Evolutionary conservation across 2,797 vertebrate genomes (phyloP).

Genomic region (Paedocypris micromegethes): DNA sequence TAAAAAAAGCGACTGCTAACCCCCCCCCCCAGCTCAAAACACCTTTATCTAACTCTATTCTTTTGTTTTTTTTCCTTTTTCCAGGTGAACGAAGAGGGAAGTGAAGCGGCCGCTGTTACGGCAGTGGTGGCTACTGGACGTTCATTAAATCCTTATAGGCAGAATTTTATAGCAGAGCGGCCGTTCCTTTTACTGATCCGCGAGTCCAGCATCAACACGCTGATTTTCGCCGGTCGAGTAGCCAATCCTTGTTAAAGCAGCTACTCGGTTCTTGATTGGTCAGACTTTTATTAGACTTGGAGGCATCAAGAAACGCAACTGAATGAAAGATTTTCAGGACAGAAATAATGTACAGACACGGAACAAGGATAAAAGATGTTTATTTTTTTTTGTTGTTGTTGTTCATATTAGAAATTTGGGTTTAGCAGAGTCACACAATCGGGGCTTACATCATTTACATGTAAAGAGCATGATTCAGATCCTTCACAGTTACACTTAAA

Average conservation of each 20-base stretch:
- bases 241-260: conserved; percentile 71
- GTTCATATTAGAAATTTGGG: conserved; percentile 50
- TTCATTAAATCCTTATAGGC: conserved; percentile 71
- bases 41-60: too few relatives aligned
- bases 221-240: conserved; percentile 87
- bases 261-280: conserved; percentile 20
- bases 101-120: conserved; percentile 79
- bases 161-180: conserved; percentile 76
- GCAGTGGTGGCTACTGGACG: conserved; percentile 71
- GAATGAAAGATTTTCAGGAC: neutral
- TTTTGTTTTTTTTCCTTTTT: too few relatives aligned
- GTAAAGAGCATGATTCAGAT: conserved; percentile 46
- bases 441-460: conserved; percentile 43
- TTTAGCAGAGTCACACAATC: conserved; percentile 48
- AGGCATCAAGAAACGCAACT: too few relatives aligned
- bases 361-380: conserved; percentile 48
- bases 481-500: conserved; percentile 68
- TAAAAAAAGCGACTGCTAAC: too few relatives aligned
- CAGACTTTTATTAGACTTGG: neutral
- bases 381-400: conserved; percentile 34
- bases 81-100: conserved; percentile 96
- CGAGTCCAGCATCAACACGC: conserved; percentile 79
- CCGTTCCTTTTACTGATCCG: conserved; percentile 91
- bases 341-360: conserved; percentile 7
- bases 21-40: too few relatives aligned